Conservation (phyloP, 2,888 invertebrate species). For the Tetrapedia diversipes region DNA sequence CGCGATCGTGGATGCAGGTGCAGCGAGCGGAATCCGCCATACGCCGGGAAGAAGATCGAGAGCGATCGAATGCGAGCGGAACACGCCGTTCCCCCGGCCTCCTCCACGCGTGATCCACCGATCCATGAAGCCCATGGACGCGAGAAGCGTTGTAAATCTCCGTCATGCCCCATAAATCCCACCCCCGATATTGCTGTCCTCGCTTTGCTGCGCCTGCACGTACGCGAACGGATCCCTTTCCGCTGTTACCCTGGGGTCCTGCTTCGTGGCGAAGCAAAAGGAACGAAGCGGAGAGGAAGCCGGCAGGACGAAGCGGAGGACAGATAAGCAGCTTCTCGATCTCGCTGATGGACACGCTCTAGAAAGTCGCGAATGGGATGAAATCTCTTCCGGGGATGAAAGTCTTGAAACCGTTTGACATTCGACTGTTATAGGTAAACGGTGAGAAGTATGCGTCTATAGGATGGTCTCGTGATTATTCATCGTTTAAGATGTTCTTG, state of each 20-base stretch:
- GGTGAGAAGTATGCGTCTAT: too few relatives aligned
- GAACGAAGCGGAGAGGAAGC: conserved; percentile 28
- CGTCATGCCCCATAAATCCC: conserved; percentile 75
- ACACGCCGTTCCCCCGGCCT: conserved; percentile 62
- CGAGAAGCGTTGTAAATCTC: conserved; percentile 73
- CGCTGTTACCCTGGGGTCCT: conserved; percentile 47
- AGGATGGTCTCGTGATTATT: too few relatives aligned
- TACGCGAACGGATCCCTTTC: conserved; percentile 56
- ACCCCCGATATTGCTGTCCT: conserved; percentile 66
- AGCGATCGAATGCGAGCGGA: conserved; percentile 65
- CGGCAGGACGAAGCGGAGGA: conserved; percentile 11
- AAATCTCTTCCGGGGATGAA: conserved; percentile 8
- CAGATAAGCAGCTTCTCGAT: conserved; percentile 53
- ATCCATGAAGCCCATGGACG: conserved; percentile 72
- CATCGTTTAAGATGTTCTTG: too few relatives aligned
- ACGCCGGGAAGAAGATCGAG: conserved; percentile 55
- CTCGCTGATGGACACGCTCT: conserved; percentile 56
- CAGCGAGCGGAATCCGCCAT: conserved; percentile 38
- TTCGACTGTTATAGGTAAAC: too few relatives aligned
- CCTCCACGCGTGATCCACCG: conserved; percentile 71
- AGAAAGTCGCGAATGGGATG: conserved; percentile 53
- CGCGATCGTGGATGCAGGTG: conserved; percentile 63
- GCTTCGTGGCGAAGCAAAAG: conserved; percentile 14
- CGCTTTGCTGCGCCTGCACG: conserved; percentile 50
- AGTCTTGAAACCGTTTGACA: too few relatives aligned